phyloP scores from a whole-genome alignment of 1,140 invertebrate species.

The Megalopta genalis region DNA sequence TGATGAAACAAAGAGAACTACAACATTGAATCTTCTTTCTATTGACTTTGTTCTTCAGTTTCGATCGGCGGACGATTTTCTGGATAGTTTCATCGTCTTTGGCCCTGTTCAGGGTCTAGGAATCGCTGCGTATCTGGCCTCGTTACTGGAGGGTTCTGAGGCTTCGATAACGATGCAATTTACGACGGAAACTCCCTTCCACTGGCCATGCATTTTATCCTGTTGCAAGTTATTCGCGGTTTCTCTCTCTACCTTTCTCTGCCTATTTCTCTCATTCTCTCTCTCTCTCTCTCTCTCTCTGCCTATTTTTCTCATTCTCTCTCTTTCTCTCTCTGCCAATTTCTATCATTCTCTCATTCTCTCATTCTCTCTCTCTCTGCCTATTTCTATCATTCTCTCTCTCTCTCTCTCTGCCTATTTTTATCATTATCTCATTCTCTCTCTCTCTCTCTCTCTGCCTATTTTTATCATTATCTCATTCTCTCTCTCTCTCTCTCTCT shows the following conservation, averaged over 20 bases:
- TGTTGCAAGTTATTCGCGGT: conserved; percentile 7
- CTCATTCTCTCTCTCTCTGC: too few species aligned
- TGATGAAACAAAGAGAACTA: neutral
- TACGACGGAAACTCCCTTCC: neutral
- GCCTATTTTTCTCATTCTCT: neutral
- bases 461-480: too few species aligned
- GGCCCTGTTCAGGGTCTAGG: neutral
- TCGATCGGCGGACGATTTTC: neutral
- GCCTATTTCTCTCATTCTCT: neutral
- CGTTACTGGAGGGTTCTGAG: conserved; percentile 21
- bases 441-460: too few species aligned
- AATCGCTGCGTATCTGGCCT: conserved; percentile 23
- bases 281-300: too few species aligned
- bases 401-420: too few species aligned
- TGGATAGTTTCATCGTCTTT: conserved; percentile 12
- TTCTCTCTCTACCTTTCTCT: too few species aligned
- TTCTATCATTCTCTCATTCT: too few species aligned
- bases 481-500: too few species aligned
- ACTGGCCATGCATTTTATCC: conserved; percentile 14
- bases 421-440: too few species aligned
- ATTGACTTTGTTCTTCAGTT: conserved; percentile 6
- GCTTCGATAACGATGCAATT: conserved; percentile 38
- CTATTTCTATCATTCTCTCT: too few species aligned
- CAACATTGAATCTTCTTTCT: conserved; percentile 26
- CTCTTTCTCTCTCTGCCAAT: too few species aligned